Evolutionary conservation across 1,140 invertebrate species (phyloP).

Genomic region (Potamilus streckersoni): DNA sequence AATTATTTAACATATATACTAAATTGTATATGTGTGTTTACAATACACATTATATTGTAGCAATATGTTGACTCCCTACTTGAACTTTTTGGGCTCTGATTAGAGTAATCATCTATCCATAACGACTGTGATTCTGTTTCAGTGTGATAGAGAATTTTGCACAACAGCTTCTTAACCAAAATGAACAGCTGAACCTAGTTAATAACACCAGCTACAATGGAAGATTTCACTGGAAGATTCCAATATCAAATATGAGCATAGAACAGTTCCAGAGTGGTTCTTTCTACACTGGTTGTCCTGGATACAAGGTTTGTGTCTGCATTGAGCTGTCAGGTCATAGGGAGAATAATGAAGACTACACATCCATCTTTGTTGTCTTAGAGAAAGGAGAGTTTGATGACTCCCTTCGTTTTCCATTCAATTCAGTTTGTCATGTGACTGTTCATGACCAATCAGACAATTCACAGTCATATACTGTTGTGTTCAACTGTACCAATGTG

Average conservation of each 20-base stretch:
- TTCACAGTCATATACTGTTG: neutral
- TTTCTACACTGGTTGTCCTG: constrained; percentile 39
- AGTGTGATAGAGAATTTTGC: too few relatives aligned
- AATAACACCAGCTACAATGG: constrained; percentile 21
- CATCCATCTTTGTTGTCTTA: constrained; percentile 30
- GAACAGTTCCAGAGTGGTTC: constrained; percentile 22
- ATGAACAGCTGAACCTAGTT: constrained; percentile 1
- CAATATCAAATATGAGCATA: constrained; percentile 5
- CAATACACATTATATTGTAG: too few relatives aligned
- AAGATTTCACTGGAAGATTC: constrained; percentile 30
- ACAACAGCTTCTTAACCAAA: too few relatives aligned
- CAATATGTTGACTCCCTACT: too few relatives aligned
- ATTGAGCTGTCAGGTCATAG: constrained; percentile 31
- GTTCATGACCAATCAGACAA: neutral
- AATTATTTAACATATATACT: too few relatives aligned
- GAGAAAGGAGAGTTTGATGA: constrained; percentile 35
- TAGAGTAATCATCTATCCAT: too few relatives aligned
- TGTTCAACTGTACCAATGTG: constrained; percentile 23
- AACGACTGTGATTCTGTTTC: too few relatives aligned
- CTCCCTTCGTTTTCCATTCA: constrained; percentile 33
- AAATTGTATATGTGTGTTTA: too few relatives aligned
- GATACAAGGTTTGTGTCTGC: constrained; percentile 33
- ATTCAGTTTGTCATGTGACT: constrained; percentile 14
- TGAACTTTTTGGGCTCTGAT: too few relatives aligned
- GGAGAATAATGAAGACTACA: constrained; percentile 24